phyloP scores from a whole-genome alignment of 2,797 vertebrate species.

The Fistularia commersonii region DNA sequence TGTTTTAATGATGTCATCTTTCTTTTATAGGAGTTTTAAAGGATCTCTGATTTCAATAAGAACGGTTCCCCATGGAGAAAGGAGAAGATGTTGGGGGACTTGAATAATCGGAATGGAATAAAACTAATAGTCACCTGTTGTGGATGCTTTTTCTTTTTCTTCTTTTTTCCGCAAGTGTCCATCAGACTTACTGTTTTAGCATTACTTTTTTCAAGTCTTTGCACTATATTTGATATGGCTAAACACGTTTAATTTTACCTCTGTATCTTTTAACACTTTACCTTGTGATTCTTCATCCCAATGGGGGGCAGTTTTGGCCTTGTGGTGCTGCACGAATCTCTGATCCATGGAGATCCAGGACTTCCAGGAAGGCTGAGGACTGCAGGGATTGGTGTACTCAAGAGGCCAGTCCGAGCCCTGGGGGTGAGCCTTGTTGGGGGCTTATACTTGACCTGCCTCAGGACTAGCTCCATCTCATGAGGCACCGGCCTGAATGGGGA shows the following conservation, averaged over 20 bases:
- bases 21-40: constrained; percentile 59
- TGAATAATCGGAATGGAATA: constrained; percentile 42
- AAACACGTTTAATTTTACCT: constrained; percentile 9
- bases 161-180: background rate
- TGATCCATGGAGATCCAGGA: constrained; percentile 41
- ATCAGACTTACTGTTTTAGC: background rate
- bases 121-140: constrained; percentile 19
- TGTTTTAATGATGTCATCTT: constrained; percentile 68
- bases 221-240: background rate
- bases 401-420: constrained; percentile 33
- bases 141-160: constrained; percentile 1
- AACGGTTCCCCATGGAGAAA: constrained; percentile 22
- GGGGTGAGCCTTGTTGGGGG: constrained; percentile 36
- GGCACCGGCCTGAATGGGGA: constrained; percentile 83
- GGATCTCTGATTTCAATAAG: constrained; percentile 57
- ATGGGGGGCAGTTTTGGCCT: constrained; percentile 79
- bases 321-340: constrained; percentile 38
- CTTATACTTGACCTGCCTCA: constrained; percentile 81
- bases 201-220: constrained; percentile 1
- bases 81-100: constrained; percentile 7
- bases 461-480: constrained; percentile 85
- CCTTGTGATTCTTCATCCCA: constrained; percentile 80
- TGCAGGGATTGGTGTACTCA: constrained; percentile 22
- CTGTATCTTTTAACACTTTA: constrained; percentile 48
- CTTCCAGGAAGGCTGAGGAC: constrained; percentile 28